A percentile compares a stretch with the other conserved stretches of the same genome.
Evolutionary conservation across 2,113 vertebrate species (phyloP).

Genomic region (Rissa tridactyla): DNA sequence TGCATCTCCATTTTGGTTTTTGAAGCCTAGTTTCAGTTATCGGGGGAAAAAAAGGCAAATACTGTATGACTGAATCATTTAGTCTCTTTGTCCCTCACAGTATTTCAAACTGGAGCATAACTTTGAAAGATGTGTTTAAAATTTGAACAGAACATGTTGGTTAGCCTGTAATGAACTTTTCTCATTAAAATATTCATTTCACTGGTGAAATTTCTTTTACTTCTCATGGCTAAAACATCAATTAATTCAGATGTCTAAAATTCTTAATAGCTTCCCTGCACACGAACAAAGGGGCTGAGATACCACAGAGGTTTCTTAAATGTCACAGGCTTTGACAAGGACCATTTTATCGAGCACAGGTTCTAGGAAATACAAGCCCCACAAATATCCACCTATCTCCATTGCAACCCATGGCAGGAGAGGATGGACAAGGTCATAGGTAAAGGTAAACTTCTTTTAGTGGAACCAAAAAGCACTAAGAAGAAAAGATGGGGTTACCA

Average conservation of each 20-base stretch:
- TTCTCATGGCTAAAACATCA: neutral
- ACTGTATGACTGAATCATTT: neutral
- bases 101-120: neutral
- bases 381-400: neutral
- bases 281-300: fast-evolving
- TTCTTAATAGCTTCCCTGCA: neutral
- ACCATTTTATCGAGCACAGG: neutral
- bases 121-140: neutral
- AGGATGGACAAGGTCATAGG: neutral
- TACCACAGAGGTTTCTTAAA: neutral
- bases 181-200: neutral
- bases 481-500: neutral
- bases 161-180: neutral
- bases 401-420: neutral
- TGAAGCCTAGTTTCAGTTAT: neutral
- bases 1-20: neutral
- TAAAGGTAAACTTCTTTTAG: neutral
- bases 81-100: neutral
- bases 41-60: fast-evolving
- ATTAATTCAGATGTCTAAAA: neutral
- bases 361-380: neutral
- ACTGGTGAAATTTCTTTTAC: neutral
- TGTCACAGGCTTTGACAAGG: neutral
- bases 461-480: neutral
- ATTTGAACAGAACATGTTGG: neutral